Percentiles rank a stretch among this genome's conserved stretches.
phyloP scores from a whole-genome alignment of 2,113 vertebrate genomes.

The Arothron firmamentum region DNA sequence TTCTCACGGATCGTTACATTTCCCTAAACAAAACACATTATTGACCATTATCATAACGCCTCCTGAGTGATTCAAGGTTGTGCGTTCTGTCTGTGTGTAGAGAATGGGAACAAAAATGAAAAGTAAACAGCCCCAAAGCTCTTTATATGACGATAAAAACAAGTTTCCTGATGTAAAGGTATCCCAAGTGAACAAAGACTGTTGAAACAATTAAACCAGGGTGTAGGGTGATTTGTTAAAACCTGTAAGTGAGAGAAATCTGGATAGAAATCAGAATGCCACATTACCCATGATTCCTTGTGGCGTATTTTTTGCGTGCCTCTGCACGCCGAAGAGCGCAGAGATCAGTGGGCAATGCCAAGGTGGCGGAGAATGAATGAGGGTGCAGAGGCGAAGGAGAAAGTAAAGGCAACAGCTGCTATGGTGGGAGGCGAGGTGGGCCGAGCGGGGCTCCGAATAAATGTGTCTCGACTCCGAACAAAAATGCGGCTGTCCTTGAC shows the following conservation, averaged over 20 bases:
- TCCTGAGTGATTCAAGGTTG: neutral
- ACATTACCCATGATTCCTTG: neutral
- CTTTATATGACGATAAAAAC: slow-evolving; percentile 7
- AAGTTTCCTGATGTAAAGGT: slow-evolving; percentile 3
- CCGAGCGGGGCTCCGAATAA: slow-evolving; percentile 35
- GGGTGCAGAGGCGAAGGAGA: slow-evolving; percentile 16
- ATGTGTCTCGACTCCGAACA: slow-evolving; percentile 47
- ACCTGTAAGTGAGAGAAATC: neutral
- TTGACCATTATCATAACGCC: neutral
- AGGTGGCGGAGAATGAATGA: slow-evolving; percentile 23
- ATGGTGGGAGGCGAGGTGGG: slow-evolving; percentile 47
- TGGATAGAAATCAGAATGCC: neutral
- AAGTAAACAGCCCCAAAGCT: neutral
- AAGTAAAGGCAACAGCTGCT: slow-evolving; percentile 52
- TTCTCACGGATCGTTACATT: too few species aligned
- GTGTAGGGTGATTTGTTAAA: neutral
- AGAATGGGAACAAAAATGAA: slow-evolving; percentile 1
- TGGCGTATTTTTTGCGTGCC: slow-evolving; percentile 13
- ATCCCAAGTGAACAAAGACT: neutral
- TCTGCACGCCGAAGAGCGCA: slow-evolving; percentile 15
- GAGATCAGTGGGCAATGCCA: slow-evolving; percentile 23
- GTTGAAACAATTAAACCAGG: neutral
- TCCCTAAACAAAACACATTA: neutral
- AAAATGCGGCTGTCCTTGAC: slow-evolving; percentile 50
- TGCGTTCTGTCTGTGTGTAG: too few species aligned